Evolutionary conservation across 2,888 invertebrate species (phyloP), one percentile per base, ranked within the genome.

Genomic region (Eugnorisma glareosa): DNA sequence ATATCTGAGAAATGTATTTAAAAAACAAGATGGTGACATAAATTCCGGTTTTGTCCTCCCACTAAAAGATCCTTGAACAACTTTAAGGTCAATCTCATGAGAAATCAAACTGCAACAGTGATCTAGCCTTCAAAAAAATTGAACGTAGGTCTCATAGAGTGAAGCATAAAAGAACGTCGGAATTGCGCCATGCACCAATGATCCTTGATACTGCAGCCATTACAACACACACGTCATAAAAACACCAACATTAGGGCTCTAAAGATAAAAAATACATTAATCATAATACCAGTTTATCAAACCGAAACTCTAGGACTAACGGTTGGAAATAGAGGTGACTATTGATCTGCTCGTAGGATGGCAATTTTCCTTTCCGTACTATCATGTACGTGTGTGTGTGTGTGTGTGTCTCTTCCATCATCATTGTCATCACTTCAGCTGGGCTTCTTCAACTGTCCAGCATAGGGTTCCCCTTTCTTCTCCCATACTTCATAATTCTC

Each of bases 251-350:
- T 85, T 87, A 89, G 68, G 45, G 67, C 76, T 81, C 72, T 73
- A 51, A 57, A 86, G 87, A 89, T 89, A 89, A 87, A 89, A 89
- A 69, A 81, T 78, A 75, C 88, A 87, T 89, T 84, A 89, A 83
- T 87, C 85, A 83, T 81, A 88, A 84, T 84, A 82, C 61, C 63
- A 40, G 78, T 78, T 77, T 82, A 83, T 83, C 81, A 78, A 81
- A 80, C 64, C 43, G 61, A 77, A 72, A 82, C 61, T 70, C 40
- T 69, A 72, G 69, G 70, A 74, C 51, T 67, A 74, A 61, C 59
- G 31, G 45, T 61, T 1, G n/a, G 35, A 73, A 75, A 77, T 66
- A 71, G 48, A 75, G n/a, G 13, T 61, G 77, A 57, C 54, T 57
- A 35, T 57, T 18, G 31, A 67, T 82, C 15, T 24, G 48, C 18